Conservation (phyloP, 1,140 invertebrate genomes). For the Drosophila repleta region DNA sequence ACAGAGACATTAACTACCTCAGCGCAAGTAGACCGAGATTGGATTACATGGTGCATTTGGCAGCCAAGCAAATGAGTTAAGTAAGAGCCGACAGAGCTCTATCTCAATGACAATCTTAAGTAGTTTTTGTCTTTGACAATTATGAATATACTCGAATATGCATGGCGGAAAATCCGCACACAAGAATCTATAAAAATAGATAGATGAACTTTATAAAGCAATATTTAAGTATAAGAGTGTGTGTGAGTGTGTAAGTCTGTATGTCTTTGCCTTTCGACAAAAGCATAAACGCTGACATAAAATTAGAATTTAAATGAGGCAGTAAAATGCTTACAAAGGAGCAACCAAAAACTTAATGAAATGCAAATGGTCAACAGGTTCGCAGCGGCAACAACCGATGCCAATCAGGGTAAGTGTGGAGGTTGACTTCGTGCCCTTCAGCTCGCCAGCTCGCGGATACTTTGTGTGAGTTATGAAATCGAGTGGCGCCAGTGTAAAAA, state of each 20-base stretch:
- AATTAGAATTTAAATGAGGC: slow-evolving; percentile 78
- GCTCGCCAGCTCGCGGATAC: slow-evolving; percentile 28
- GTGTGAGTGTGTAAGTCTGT: slow-evolving; percentile 14
- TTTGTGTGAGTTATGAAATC: slow-evolving; percentile 77
- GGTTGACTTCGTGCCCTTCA: not conserved
- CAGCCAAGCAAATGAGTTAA: slow-evolving; percentile 14
- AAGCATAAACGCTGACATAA: slow-evolving; percentile 74
- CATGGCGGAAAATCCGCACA: slow-evolving; percentile 44
- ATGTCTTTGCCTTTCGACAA: slow-evolving; percentile 65
- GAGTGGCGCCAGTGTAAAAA: slow-evolving; percentile 73
- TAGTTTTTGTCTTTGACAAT: slow-evolving; percentile 39
- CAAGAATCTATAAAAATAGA: slow-evolving; percentile 51
- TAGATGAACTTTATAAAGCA: slow-evolving; percentile 37
- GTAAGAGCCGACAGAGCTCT: not conserved
- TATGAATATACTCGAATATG: slow-evolving; percentile 56
- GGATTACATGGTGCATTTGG: slow-evolving; percentile 7
- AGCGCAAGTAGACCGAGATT: not conserved
- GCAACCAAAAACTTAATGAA: slow-evolving; percentile 51
- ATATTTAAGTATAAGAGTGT: not conserved
- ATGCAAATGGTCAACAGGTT: slow-evolving; percentile 83
- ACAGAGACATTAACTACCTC: not conserved
- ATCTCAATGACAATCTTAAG: slow-evolving; percentile 27
- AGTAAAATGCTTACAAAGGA: slow-evolving; percentile 52
- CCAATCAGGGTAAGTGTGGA: slow-evolving; percentile 73
- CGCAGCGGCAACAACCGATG: slow-evolving; percentile 35